Base-by-base conservation (phyloP, 1,140 invertebrate species). In the Diorhabda carinulata region DNA sequence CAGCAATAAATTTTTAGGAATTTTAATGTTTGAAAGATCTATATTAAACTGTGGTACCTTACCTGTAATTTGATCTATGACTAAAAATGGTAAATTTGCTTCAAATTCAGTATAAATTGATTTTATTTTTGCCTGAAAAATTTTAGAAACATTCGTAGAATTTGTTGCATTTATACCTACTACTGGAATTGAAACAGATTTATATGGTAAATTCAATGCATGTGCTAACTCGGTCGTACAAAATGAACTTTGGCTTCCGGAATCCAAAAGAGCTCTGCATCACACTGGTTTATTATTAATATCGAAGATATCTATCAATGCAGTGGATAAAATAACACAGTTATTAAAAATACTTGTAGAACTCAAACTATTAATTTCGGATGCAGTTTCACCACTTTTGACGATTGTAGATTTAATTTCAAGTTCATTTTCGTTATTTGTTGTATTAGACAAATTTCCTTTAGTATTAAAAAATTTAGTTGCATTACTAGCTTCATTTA, bases 81-180 rank as follows among this genome's bases (percentile, higher is more conserved):
- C 65, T 62, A 64, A 56, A 43, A 70, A 67, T 76, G 0, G 76
- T 72, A 69, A 79, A 76, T 62, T 3, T 43, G 61, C 10, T 25
- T 9, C 4, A 42, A 43, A 62, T 3, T 64, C 9, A 25, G 76
- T 77, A 6, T 64, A 52, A 5, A 47, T 56, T 5, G 43, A 65
- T 68, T 68, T 68, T 5, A 68, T 57, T 63, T 45, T 45, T 44
- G 67, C 40, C 40, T 57, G 10, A 52, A 47, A n/a, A 3, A 57
- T 52, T 8, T 56, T 52, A 3, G 64, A 57, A 6, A 65, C 64
- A 25, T 65, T 65, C 25, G 25, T 25, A 3, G 64, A 10, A 52
- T 44, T 56, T 6, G 64, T 3, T 3, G 40, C 7, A 52, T 67
- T 67, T 41, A 67, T 60, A 41, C 66, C 58, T 10, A 25, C 41